Conservation (phyloP, 2,888 invertebrate species). For the Caenorhabditis zanzibari region DNA sequence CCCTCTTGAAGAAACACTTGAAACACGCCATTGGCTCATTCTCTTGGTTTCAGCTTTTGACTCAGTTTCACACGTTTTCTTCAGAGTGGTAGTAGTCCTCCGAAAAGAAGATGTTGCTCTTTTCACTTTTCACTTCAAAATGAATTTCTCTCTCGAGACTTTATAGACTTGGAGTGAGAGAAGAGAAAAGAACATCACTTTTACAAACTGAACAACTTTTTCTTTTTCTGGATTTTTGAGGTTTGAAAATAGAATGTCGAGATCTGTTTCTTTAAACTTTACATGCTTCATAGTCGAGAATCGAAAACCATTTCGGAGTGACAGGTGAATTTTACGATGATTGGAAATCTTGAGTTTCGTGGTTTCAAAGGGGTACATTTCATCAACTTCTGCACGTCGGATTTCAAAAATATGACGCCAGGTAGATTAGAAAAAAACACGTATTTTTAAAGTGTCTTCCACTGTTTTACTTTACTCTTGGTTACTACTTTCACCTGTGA, state of each 20-base stretch:
- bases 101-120: not conserved
- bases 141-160: constrained; percentile 51
- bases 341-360: not conserved
- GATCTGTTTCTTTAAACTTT: constrained; percentile 8
- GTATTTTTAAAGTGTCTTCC: too few species aligned
- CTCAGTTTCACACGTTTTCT: constrained; percentile 23
- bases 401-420: not conserved
- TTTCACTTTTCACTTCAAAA: constrained; percentile 28
- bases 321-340: constrained; percentile 8
- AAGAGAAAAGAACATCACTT: constrained; percentile 20
- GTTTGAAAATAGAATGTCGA: not conserved
- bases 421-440: too few species aligned
- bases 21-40: constrained; percentile 18
- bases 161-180: constrained; percentile 24
- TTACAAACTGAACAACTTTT: not conserved
- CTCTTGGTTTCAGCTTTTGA: constrained; percentile 1
- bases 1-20: constrained; percentile 38
- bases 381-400: constrained; percentile 6
- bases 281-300: not conserved
- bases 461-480: too few species aligned
- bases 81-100: not conserved
- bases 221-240: constrained; percentile 10
- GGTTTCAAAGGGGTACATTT: not conserved
- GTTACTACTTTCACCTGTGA: too few species aligned
- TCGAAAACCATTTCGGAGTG: constrained; percentile 1